These are phyloP conservation scores for Allygus modestus DNA, from an alignment of 2,888 invertebrate genomes.

Conservation along the genomic window DNA sequence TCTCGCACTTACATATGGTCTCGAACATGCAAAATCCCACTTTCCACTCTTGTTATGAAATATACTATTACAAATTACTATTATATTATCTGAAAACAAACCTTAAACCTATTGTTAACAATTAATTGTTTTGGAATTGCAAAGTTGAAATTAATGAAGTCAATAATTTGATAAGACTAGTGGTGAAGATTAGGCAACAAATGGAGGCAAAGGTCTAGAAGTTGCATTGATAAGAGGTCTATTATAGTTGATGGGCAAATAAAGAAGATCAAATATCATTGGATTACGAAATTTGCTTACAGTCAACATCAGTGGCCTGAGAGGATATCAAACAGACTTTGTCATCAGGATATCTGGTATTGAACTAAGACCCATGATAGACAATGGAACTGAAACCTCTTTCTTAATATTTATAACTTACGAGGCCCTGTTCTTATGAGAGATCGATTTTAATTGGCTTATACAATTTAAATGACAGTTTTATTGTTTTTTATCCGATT, in stretches of 20 bases:
- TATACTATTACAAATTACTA: no score
- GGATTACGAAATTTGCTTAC: neutral
- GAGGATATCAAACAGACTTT: neutral
- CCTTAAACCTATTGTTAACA: no score
- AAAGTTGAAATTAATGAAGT: no score
- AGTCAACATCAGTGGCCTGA: no score
- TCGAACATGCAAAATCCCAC: no score
- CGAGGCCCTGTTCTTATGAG: neutral
- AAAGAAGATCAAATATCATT: neutral
- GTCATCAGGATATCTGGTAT: neutral
- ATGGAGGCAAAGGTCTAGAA: slow-evolving; percentile 1
- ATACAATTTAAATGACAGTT: neutral
- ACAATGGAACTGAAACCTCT: neutral
- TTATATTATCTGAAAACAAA: neutral
- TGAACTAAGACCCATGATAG: neutral
- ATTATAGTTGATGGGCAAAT: slow-evolving; percentile 8
- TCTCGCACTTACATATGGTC: no score
- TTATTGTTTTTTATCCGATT: no score
- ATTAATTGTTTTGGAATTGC: no score
- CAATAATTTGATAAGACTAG: neutral
- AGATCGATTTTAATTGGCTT: neutral
- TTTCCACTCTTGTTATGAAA: no score
- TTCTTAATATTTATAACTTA: neutral
- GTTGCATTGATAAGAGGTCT: slow-evolving; percentile 6
- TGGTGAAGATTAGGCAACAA: neutral